A percentile compares a stretch with the other conserved stretches of the same genome.
phyloP scores from a whole-genome alignment of 1,140 invertebrate species.

The Scaptomyza pallida region DNA sequence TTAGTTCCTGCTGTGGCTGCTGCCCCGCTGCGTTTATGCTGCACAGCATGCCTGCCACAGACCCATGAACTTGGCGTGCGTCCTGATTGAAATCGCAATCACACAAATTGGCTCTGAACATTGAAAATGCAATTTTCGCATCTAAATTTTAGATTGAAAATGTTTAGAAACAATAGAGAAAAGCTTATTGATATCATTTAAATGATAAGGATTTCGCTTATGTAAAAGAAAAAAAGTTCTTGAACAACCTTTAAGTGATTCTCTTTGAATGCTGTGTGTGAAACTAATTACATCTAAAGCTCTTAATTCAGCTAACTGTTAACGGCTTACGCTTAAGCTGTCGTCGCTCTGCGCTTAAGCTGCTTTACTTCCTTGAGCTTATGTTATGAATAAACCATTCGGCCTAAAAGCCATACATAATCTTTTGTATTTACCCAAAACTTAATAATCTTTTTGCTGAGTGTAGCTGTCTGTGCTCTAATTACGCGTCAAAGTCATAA shows the following conservation, averaged over 20 bases:
- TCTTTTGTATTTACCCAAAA: neutral
- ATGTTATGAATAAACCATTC: no score
- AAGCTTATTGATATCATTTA: neutral
- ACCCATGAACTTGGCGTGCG: neutral
- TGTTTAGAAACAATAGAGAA: neutral
- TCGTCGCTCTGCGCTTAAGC: no score
- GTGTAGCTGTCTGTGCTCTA: constrained; percentile 2
- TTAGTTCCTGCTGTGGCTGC: constrained; percentile 9
- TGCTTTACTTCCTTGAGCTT: no score
- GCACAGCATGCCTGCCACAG: constrained; percentile 34
- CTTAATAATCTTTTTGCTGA: neutral
- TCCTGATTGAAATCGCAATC: constrained; percentile 31
- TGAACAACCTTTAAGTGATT: no score
- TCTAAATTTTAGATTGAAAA: constrained; percentile 1
- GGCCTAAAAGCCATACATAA: no score
- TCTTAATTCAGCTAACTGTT: no score
- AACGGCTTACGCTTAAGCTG: no score
- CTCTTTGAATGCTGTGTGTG: no score
- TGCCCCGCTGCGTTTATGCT: constrained; percentile 15
- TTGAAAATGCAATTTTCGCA: neutral
- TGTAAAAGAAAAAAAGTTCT: no score
- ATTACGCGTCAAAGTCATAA: constrained; percentile 16
- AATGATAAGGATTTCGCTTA: no score
- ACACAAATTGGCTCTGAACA: constrained; percentile 20
- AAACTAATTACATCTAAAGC: no score